Evolutionary conservation across 2,797 vertebrate genomes (phyloP).

Genomic region (Coregonus sp.): DNA sequence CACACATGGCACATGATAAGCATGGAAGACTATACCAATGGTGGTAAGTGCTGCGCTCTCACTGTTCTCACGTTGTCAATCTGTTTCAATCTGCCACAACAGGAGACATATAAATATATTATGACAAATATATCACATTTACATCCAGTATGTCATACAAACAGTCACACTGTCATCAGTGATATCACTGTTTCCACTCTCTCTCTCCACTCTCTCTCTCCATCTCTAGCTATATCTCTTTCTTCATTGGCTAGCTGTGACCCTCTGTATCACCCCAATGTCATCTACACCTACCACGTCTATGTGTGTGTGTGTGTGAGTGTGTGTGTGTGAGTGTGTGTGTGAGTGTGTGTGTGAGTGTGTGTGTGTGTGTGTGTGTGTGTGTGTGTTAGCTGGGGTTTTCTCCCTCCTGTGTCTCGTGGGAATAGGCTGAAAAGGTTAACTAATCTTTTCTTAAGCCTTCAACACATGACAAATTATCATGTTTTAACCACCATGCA

Average conservation of each 20-base stretch:
- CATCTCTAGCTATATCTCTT: no score
- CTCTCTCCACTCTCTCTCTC: neutral
- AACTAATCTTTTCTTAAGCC: conserved; percentile 8
- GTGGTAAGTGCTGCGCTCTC: no score
- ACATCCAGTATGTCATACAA: no score
- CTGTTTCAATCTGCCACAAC: no score
- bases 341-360: neutral
- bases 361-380: neutral
- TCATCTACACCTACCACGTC: neutral
- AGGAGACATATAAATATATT: no score
- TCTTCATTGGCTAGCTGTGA: neutral
- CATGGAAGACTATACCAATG: no score
- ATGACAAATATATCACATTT: no score
- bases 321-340: no score
- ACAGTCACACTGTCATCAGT: no score
- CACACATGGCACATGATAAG: no score
- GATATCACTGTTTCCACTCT: neutral
- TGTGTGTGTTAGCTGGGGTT: neutral
- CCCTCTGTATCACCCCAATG: neutral
- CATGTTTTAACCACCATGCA: neutral
- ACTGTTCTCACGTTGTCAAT: no score
- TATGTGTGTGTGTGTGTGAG: no score
- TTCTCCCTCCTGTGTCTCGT: neutral
- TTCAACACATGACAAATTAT: conserved; percentile 11
- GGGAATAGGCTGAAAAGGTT: conserved; percentile 9